Percentiles rank a stretch among this genome's conserved stretches.
Conservation (phyloP, 1,140 invertebrate species). For the Vanessa tameamea region DNA sequence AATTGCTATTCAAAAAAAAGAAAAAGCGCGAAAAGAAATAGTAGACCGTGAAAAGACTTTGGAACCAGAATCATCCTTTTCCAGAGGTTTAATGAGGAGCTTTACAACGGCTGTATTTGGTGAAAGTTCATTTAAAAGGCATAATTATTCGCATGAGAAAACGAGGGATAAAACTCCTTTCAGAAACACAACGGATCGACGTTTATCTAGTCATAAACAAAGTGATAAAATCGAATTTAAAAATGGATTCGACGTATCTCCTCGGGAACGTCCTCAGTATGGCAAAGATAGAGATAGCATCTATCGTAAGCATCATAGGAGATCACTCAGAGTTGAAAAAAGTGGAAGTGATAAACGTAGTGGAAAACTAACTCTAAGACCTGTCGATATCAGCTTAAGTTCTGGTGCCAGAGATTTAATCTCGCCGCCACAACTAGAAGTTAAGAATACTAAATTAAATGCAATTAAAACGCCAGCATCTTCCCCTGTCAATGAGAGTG, state of each 20-base stretch:
- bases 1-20: conserved; percentile 82
- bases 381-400: conserved; percentile 77
- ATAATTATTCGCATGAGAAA: conserved; percentile 66
- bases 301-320: conserved; percentile 70
- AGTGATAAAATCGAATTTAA: conserved; percentile 61
- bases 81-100: conserved; percentile 80
- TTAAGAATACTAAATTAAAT: conserved; percentile 56
- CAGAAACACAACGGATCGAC: conserved; percentile 67
- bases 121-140: conserved; percentile 84
- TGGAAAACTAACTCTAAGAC: conserved; percentile 73
- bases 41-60: conserved; percentile 84
- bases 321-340: conserved; percentile 79
- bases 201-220: conserved; percentile 62
- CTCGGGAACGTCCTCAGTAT: conserved; percentile 57
- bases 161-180: conserved; percentile 83
- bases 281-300: conserved; percentile 79
- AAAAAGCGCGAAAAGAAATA: conserved; percentile 74
- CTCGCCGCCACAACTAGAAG: conserved; percentile 58
- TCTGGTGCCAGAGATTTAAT: conserved; percentile 63
- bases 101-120: conserved; percentile 84
- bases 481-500: conserved; percentile 60
- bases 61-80: conserved; percentile 81
- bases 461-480: conserved; percentile 67
- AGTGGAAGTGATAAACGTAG: conserved; percentile 76
- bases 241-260: conserved; percentile 67